Conservation (phyloP, 2,888 invertebrate species). For the Spodoptera exigua region DNA sequence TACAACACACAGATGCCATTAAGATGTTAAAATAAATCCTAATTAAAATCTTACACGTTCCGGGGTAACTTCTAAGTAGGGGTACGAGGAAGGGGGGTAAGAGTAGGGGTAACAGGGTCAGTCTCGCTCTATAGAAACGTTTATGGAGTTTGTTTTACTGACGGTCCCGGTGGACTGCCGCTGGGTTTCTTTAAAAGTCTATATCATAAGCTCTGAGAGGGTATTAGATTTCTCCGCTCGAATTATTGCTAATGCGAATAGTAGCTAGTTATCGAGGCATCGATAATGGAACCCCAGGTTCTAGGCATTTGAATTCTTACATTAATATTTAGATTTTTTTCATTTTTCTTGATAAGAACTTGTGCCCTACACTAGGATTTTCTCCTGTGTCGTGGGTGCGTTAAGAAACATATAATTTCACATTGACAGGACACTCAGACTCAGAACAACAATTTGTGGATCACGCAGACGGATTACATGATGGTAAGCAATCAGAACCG, state of each 20-base stretch:
- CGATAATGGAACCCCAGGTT: too few relatives aligned
- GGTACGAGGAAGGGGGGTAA: conserved; percentile 15
- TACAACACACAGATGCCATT: conserved; percentile 15
- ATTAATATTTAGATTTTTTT: too few relatives aligned
- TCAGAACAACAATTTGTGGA: too few relatives aligned
- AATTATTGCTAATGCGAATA: too few relatives aligned
- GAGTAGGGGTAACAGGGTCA: conserved; percentile 12
- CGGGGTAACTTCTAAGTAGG: conserved; percentile 19
- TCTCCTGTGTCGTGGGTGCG: not conserved
- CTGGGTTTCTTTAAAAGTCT: conserved; percentile 4
- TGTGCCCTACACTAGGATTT: not conserved
- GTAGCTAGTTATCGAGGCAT: too few relatives aligned
- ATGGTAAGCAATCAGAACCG: too few relatives aligned
- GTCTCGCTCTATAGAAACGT: conserved; percentile 17
- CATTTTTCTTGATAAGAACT: too few relatives aligned
- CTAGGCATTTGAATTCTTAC: too few relatives aligned
- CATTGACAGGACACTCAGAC: too few relatives aligned
- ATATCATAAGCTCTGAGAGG: conserved; percentile 11
- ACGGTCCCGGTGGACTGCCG: conserved; percentile 21
- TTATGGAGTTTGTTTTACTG: conserved; percentile 39
- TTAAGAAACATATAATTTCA: too few relatives aligned
- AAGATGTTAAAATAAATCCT: conserved; percentile 38
- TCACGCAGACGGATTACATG: too few relatives aligned
- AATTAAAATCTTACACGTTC: conserved; percentile 33
- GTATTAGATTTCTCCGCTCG: too few relatives aligned